Evolutionary conservation across 2,113 vertebrate genomes (phyloP).

Genomic region (Plecturocebus donacophilus): DNA sequence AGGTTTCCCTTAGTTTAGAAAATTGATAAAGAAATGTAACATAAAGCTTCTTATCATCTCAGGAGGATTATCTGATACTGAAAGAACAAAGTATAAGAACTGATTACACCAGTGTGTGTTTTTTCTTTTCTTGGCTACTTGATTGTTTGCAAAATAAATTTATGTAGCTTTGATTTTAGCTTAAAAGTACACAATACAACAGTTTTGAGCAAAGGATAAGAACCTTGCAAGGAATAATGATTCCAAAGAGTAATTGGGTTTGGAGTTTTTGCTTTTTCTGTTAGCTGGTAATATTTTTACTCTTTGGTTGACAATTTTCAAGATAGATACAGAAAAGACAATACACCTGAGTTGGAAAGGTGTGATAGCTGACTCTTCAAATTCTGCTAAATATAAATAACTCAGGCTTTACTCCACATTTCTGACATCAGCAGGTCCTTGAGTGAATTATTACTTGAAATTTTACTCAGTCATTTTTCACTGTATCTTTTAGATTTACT

Average conservation of each 20-base stretch:
- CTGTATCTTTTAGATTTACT: constrained; percentile 35
- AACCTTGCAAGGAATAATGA: neutral
- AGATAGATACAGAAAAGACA: constrained; percentile 40
- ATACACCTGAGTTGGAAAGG: neutral
- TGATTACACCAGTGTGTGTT: neutral
- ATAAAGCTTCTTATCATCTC: neutral
- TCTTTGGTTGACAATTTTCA: constrained; percentile 25
- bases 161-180: neutral
- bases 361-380: constrained; percentile 9
- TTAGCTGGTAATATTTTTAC: neutral
- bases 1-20: neutral
- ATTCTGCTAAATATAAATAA: constrained; percentile 49
- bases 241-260: neutral
- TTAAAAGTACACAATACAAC: neutral
- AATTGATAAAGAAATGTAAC: neutral
- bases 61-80: neutral
- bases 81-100: neutral
- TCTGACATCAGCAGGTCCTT: constrained; percentile 30
- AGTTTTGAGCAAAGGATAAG: neutral
- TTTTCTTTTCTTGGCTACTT: neutral
- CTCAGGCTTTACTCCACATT: neutral
- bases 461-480: constrained; percentile 54
- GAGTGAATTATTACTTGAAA: constrained; percentile 47
- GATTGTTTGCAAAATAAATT: neutral
- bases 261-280: neutral